A percentile compares a stretch with the other conserved stretches of the same genome.
Evolutionary conservation across 2,113 vertebrate genomes (phyloP).

Genomic region (Misgurnus mizolepis): DNA sequence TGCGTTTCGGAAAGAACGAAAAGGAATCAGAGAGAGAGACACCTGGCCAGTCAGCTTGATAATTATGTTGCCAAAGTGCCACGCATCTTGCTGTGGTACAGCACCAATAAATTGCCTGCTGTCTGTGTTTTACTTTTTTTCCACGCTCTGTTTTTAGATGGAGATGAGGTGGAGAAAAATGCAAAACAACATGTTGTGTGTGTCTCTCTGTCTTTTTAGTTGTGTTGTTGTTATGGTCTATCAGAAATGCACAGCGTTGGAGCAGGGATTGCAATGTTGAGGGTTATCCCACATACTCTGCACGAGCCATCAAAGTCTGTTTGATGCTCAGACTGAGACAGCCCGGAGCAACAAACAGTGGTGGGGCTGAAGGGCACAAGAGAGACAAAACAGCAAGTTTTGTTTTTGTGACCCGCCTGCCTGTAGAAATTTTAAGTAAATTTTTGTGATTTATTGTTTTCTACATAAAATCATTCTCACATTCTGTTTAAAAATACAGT

Average conservation of each 20-base stretch:
- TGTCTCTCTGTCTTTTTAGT: constrained; percentile 16
- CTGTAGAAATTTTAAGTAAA: too few species aligned
- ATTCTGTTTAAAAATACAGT: too few species aligned
- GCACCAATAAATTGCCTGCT: constrained; percentile 52
- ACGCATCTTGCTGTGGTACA: constrained; percentile 40
- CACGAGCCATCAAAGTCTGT: constrained; percentile 14
- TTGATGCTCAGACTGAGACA: constrained; percentile 37
- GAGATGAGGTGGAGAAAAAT: constrained; percentile 34
- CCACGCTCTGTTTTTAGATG: constrained; percentile 48
- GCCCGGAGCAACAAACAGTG: not conserved
- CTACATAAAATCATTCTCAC: too few species aligned
- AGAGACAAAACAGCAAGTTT: not conserved
- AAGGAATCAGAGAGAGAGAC: constrained; percentile 6
- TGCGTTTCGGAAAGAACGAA: constrained; percentile 28
- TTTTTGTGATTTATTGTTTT: too few species aligned
- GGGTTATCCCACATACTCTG: not conserved
- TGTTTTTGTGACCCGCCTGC: too few species aligned
- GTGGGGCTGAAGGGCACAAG: not conserved
- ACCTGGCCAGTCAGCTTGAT: constrained; percentile 37
- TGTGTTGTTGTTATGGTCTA: not conserved
- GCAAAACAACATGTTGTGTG: constrained; percentile 34
- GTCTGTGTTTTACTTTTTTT: constrained; percentile 38
- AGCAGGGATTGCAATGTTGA: not conserved
- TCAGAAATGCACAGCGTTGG: too few species aligned
- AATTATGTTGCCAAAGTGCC: constrained; percentile 56